A percentile compares a stretch with the other conserved stretches of the same genome.
Conservation (phyloP, 2,113 vertebrate species). For the Poicephalus meyeri region DNA sequence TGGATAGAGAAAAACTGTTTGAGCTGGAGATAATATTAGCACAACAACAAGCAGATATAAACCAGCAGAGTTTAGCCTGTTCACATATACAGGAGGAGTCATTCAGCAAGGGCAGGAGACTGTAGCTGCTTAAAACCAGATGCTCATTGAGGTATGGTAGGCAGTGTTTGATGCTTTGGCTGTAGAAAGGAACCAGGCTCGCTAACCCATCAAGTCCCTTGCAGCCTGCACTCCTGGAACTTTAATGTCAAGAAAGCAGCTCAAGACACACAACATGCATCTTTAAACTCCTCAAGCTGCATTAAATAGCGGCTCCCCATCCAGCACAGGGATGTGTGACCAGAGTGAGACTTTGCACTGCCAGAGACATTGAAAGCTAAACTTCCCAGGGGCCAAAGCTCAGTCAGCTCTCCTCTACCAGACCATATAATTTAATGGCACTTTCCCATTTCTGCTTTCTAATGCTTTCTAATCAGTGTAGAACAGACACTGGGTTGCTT, state of each 20-base stretch:
- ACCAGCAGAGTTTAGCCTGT: neutral
- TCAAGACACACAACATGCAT: neutral
- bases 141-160: neutral
- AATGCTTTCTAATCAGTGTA: neutral
- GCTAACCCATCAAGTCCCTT: neutral
- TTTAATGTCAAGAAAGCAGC: neutral
- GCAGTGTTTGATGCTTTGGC: neutral
- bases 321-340: neutral
- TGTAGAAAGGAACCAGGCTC: neutral
- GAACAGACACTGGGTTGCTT: neutral
- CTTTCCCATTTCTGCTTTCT: neutral
- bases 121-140: neutral
- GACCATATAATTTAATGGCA: neutral
- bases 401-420: neutral
- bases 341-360: neutral
- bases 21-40: neutral
- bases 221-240: neutral
- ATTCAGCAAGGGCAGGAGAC: neutral
- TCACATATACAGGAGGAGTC: neutral
- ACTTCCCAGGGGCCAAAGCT: neutral
- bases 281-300: neutral
- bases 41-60: neutral
- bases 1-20: neutral
- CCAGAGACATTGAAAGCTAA: neutral
- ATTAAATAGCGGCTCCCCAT: accelerated